These are phyloP conservation scores for Echinometra lucunter DNA, from an alignment of 53 echinoderm and acorn worm genomes.

Conservation along the genomic window DNA sequence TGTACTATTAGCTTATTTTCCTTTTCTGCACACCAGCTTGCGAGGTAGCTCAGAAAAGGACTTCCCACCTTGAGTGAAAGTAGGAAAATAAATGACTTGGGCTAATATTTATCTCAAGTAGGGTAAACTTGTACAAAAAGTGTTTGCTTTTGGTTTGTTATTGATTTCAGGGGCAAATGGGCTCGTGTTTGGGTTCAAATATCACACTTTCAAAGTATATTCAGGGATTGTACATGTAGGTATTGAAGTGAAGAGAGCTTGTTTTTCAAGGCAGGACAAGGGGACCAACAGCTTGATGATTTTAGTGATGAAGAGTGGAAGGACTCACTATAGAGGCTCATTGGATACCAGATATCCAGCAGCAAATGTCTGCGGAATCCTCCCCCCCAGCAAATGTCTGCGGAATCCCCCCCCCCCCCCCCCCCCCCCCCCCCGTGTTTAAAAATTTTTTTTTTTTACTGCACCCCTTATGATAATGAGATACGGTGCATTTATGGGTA, in stretches of 20 bases:
- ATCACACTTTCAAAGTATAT: not conserved
- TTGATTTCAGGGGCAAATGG: conserved; percentile 10
- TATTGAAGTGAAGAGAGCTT: not conserved
- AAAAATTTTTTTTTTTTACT: no score
- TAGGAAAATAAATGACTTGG: conserved; percentile 13
- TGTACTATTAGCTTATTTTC: conserved; percentile 16
- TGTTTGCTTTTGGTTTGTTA: conserved; percentile 15
- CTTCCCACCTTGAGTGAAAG: not conserved
- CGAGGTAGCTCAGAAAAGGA: not conserved
- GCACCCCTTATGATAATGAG: no score
- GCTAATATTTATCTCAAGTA: conserved; percentile 39
- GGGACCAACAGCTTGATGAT: not conserved
- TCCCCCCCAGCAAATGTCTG: no score
- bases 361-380: no score
- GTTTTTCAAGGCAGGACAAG: not conserved
- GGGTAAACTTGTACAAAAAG: not conserved
- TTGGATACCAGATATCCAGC: not conserved
- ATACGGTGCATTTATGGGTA: no score
- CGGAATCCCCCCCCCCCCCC: no score
- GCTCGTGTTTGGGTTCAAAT: not conserved
- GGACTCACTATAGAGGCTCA: no score
- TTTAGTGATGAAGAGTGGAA: not conserved
- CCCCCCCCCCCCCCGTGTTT: no score
- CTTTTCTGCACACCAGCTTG: not conserved
- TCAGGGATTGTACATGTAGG: no score